A percentile compares a stretch with the other conserved stretches of the same genome.
Evolutionary conservation across 1,140 invertebrate species (phyloP).

Genomic region (Drosophila ananassae): DNA sequence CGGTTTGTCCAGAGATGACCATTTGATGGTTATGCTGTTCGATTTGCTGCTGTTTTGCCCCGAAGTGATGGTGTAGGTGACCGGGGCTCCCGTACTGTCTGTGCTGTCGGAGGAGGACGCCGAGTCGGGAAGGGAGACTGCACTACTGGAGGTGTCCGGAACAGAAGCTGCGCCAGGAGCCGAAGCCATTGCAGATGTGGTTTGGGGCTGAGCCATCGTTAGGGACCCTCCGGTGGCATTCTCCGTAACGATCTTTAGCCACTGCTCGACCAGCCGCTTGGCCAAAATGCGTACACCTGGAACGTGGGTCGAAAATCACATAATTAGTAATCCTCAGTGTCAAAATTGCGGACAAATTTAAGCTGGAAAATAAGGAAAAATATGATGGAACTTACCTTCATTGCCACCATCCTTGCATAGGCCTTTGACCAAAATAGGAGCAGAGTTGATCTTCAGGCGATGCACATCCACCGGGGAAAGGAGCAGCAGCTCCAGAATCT

Average conservation of each 20-base stretch:
- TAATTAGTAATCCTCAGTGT: slow-evolving; percentile 37
- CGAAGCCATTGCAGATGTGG: neutral
- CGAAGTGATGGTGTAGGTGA: slow-evolving; percentile 65
- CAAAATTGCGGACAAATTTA: neutral
- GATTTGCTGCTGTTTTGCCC: slow-evolving; percentile 63
- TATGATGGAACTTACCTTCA: slow-evolving; percentile 86
- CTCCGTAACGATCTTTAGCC: slow-evolving; percentile 92
- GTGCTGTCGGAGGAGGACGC: slow-evolving; percentile 61
- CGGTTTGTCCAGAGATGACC: slow-evolving; percentile 84
- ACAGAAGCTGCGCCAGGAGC: slow-evolving; percentile 1
- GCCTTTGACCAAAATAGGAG: slow-evolving; percentile 95
- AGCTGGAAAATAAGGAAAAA: neutral
- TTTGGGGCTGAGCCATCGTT: neutral
- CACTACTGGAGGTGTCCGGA: neutral
- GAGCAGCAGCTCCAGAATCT: slow-evolving; percentile 92
- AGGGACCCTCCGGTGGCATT: slow-evolving; percentile 33
- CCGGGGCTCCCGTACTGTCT: slow-evolving; percentile 44
- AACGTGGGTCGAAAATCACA: slow-evolving; percentile 48
- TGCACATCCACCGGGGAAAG: slow-evolving; percentile 95
- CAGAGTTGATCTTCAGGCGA: slow-evolving; percentile 94
- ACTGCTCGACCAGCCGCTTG: slow-evolving; percentile 93
- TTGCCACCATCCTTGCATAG: slow-evolving; percentile 92
- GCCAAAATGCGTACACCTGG: slow-evolving; percentile 90
- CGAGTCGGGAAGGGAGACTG: slow-evolving; percentile 19
- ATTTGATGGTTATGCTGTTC: slow-evolving; percentile 86